phyloP scores from a whole-genome alignment of 2,888 invertebrate species.

The Itoplectis maculator region DNA sequence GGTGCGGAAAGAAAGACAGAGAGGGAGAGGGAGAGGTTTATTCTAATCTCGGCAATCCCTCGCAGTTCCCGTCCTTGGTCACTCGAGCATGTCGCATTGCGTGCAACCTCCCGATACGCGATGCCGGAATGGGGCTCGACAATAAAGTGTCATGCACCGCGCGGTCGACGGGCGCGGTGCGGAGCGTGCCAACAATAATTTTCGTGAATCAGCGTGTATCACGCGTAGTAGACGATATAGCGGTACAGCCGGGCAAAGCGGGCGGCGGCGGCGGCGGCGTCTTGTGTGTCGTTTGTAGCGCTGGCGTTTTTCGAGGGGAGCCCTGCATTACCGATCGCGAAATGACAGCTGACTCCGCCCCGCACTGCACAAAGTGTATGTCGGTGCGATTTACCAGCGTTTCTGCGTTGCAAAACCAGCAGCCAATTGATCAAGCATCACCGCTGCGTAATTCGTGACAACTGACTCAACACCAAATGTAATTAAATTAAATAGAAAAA shows the following conservation, averaged over 20 bases:
- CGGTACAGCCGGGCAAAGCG: not conserved
- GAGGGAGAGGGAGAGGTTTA: slow-evolving; percentile 28
- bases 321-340: slow-evolving; percentile 26
- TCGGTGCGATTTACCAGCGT: not conserved
- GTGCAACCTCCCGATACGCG: slow-evolving; percentile 42
- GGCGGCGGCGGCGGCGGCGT: not conserved
- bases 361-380: not conserved
- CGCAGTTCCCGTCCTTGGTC: slow-evolving; percentile 47
- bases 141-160: slow-evolving; percentile 48
- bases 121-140: slow-evolving; percentile 44
- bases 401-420: not conserved
- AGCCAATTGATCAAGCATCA: not conserved
- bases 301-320: not conserved
- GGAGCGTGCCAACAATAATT: slow-evolving; percentile 29
- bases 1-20: not conserved
- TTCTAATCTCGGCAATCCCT: slow-evolving; percentile 52
- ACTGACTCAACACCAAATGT: too few species aligned
- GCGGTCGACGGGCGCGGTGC: slow-evolving; percentile 38
- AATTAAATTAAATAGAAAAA: too few species aligned
- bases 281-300: not conserved
- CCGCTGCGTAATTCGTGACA: not conserved
- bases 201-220: slow-evolving; percentile 2
- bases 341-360: slow-evolving; percentile 38
- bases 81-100: slow-evolving; percentile 50
- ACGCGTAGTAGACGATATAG: not conserved